phyloP scores from a whole-genome alignment of 1,140 invertebrate species.

The Papilio polytes region DNA sequence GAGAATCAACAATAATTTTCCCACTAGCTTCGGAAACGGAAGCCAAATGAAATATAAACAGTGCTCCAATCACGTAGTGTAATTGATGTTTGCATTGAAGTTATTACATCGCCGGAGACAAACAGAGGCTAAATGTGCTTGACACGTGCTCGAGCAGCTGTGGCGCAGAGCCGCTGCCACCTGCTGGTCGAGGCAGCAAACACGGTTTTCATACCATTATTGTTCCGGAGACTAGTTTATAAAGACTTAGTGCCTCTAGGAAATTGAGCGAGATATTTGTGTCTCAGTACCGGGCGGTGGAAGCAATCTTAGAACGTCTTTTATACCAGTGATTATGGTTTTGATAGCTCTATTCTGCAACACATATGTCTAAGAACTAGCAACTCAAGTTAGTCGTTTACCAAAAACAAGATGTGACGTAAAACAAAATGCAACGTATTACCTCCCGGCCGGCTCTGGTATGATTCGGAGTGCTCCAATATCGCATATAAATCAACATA shows the following conservation, averaged over 20 bases:
- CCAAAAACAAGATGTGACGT: background rate
- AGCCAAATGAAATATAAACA: constrained; percentile 36
- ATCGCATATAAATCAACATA: constrained; percentile 61
- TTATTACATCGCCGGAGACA: constrained; percentile 20
- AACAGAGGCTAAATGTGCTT: background rate
- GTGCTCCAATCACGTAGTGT: constrained; percentile 15
- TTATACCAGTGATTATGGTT: too few relatives aligned
- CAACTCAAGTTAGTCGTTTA: too few relatives aligned
- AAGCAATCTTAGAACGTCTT: too few relatives aligned
- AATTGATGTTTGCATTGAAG: constrained; percentile 22
- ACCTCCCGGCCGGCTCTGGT: background rate
- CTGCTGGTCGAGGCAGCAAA: background rate
- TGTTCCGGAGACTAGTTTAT: background rate
- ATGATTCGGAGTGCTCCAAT: constrained; percentile 44
- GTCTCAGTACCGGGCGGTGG: background rate
- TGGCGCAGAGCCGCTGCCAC: background rate
- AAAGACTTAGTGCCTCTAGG: background rate
- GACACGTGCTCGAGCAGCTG: background rate
- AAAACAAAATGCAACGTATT: background rate
- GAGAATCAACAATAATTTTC: constrained; percentile 7
- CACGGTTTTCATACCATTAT: background rate
- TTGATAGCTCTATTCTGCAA: too few relatives aligned
- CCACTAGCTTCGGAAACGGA: constrained; percentile 2
- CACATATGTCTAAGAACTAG: too few relatives aligned
- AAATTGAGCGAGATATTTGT: background rate